A percentile compares a stretch with the other conserved stretches of the same genome.
Conservation (phyloP, 2,797 vertebrate genomes). For the Macropus fuliginosus region DNA sequence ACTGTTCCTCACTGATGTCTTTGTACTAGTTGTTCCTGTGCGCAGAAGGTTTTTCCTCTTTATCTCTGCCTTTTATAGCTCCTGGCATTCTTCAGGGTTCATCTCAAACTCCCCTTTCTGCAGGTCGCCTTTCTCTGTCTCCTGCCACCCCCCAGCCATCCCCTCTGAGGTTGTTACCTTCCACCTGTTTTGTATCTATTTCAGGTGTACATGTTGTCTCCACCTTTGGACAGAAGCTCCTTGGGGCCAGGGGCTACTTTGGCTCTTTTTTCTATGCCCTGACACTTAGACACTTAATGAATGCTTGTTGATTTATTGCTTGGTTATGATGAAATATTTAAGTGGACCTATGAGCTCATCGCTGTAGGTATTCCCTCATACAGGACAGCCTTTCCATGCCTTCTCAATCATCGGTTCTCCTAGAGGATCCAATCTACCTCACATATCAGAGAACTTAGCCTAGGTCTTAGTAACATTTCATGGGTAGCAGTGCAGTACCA, state of each 20-base stretch:
- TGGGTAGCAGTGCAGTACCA: background rate
- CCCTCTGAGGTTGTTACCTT: background rate
- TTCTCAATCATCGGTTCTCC: background rate
- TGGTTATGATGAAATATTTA: background rate
- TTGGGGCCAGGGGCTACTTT: background rate
- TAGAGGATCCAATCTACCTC: background rate
- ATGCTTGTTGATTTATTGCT: background rate
- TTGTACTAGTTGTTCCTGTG: background rate
- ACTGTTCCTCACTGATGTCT: too few species aligned
- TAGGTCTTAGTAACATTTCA: background rate
- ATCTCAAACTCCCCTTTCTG: background rate
- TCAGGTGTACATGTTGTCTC: background rate
- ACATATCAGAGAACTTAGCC: background rate
- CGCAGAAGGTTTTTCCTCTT: background rate
- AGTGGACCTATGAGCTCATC: background rate
- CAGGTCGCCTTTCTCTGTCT: background rate
- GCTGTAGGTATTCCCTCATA: background rate
- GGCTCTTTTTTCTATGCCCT: background rate
- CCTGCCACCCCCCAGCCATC: background rate
- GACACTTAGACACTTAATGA: background rate
- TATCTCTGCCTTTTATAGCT: background rate
- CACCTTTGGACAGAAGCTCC: background rate
- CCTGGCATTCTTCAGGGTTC: background rate
- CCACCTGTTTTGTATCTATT: background rate
- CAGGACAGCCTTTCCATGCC: background rate